Evolutionary conservation across 1,140 invertebrate genomes (phyloP).

Genomic region (Tyrophagus putrescentiae): DNA sequence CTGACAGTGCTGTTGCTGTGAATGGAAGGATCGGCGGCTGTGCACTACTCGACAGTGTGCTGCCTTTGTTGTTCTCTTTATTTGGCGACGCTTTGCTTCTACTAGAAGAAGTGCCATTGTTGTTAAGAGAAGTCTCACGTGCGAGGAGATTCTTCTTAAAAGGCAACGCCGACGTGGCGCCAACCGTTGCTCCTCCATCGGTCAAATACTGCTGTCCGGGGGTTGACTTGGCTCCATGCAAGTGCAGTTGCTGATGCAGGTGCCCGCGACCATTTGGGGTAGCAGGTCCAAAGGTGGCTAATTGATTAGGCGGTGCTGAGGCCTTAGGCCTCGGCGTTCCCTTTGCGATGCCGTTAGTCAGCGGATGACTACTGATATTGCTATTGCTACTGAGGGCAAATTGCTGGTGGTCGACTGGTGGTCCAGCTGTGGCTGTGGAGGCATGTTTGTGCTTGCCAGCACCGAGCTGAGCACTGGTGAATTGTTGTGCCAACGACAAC

Average conservation of each 20-base stretch:
- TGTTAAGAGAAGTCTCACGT: slow-evolving; percentile 7
- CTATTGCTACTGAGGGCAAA: no score
- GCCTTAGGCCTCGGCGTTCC: background rate
- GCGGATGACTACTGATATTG: background rate
- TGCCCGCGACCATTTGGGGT: background rate
- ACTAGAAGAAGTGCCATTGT: background rate
- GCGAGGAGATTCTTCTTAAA: slow-evolving; percentile 13
- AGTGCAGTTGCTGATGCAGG: background rate
- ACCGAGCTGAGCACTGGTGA: background rate
- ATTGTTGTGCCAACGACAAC: background rate
- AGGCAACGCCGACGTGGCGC: no score
- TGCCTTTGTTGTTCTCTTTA: slow-evolving; percentile 6
- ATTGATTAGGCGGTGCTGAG: background rate
- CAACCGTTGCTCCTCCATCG: background rate
- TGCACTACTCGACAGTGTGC: background rate
- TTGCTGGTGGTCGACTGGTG: no score
- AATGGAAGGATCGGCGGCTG: slow-evolving; percentile 1
- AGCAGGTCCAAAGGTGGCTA: background rate
- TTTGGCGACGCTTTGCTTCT: slow-evolving; percentile 8
- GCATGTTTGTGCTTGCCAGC: background rate
- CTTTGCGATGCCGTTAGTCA: background rate
- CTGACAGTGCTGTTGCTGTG: no score
- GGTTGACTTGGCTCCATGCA: no score
- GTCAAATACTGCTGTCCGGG: no score
- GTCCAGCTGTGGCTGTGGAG: no score